Base-by-base conservation (phyloP, 2,113 vertebrate species). In the Fulica atra region DNA sequence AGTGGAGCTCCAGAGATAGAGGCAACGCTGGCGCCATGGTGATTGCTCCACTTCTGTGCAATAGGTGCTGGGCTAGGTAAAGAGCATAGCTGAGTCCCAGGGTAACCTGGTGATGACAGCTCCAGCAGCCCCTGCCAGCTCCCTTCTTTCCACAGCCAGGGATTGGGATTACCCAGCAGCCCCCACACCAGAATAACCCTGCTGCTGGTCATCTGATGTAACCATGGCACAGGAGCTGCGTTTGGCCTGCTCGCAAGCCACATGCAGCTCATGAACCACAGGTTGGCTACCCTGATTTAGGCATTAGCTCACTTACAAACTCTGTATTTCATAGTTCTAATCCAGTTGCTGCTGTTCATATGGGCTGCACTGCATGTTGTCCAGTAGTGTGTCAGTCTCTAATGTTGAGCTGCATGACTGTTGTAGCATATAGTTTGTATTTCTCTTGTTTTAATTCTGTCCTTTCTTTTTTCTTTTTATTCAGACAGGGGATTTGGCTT, bases 401-500 rank as follows among this genome's bases (percentile, higher is more conserved):
- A 80, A 81, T 51, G 46, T 76, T 89, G 77, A 93, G 86, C 63
- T 96, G 90, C 81, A 79, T 72, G 86, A 95, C 77, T 96, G 59
- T 81, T 80, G 36, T 84, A 86, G 50, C 64, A 17, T 63, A 9
- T 51, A 72, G 29, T 73, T n/a, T 81, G 53, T 81, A 71, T 1
- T 6, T 86, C 66, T 83, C 68, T 93, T 71, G 81, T 95, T 95
- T 95, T 91, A 96, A 97, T 91, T 79, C 78, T 81, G 36, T 86
- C 25, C 96, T 96, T 88, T 97, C 44, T 93, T 89, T 96, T 96
- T 88, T 97, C 94, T 96, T 94, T 98, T 96, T 81, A 86, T 98
- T 89, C 96, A 99, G 99, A 98, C 98, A 93, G 98, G 98, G 93
- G 98, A 99, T 98, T 98, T 98, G 98, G 94, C 99, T 96, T 98